Conservation (phyloP, 2,888 invertebrate species). For the Sialis lutaria region DNA sequence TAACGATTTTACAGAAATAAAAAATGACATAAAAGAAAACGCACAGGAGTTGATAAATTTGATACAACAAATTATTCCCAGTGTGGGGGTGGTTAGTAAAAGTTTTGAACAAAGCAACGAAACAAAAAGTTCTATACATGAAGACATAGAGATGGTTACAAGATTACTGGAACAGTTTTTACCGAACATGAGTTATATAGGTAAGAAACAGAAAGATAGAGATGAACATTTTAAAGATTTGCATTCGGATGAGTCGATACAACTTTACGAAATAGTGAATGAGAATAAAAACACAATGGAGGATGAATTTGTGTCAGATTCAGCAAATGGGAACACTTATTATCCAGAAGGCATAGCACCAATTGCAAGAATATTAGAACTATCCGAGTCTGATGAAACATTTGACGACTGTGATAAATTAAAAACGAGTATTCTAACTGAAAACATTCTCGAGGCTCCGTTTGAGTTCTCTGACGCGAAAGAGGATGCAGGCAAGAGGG, state of each 20-base stretch:
- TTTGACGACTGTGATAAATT: neutral
- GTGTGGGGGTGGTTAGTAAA: neutral
- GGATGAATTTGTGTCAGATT: too few relatives aligned
- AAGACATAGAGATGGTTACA: neutral
- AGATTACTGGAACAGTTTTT: neutral
- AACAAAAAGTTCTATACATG: neutral
- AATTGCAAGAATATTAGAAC: neutral
- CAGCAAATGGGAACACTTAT: too few relatives aligned
- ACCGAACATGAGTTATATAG: too few relatives aligned
- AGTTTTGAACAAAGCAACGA: neutral
- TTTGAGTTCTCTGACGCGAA: too few relatives aligned
- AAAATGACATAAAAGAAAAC: neutral
- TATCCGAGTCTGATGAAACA: too few relatives aligned
- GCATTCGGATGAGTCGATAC: too few relatives aligned
- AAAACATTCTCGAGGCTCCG: neutral
- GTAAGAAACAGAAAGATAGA: too few relatives aligned
- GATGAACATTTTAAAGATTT: too few relatives aligned
- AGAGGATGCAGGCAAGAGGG: neutral
- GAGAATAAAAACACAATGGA: too few relatives aligned
- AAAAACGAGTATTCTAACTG: slow-evolving; percentile 1
- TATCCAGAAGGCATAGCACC: neutral
- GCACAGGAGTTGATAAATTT: neutral
- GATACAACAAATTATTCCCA: neutral
- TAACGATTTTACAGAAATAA: too few relatives aligned
- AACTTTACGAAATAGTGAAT: too few relatives aligned